Base-by-base conservation (phyloP, 2,888 invertebrate genomes). In the Rhodophaea formosa region DNA sequence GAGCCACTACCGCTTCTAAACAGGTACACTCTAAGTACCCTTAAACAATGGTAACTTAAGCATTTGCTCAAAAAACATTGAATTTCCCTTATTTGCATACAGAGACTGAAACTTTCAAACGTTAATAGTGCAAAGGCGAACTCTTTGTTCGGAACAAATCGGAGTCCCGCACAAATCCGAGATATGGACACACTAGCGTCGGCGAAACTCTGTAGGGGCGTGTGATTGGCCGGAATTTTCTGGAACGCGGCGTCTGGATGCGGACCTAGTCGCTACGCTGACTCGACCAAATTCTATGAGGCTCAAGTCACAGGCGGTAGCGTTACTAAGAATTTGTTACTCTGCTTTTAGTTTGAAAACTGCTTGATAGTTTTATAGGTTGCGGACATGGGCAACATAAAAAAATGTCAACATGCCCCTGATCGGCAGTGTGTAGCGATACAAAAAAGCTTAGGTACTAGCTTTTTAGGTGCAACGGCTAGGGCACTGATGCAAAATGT, bases 171-270 rank as follows among this genome's bases (percentile, higher is more conserved):
- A 51, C 51, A 7, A 42, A 53, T 10, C 53, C 7, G 45, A 16
- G 35, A 60, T 61, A 58, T 68, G 70, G 76, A 63, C 72, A 68
- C 71, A 67, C 60, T 68, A 71, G 65, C 65, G 47, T 51, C 63
- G 57, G 66, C 62, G 71, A 68, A 68, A 66, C 56, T 49, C 32
- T n/a, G 56, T 39, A 14, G 67, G 63, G 60, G 65, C 68, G 74
- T 72, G 79, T 81, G 80, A 80, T 82, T 81, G 78, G 70, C 70
- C 68, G 59, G 72, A 71, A 76, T 74, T 79, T 70, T 63, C 67
- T 71, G 67, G 72, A 70, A 72, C 66, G 65, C 69, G 61, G 70
- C 68, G 66, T 65, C 69, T 68, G 71, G 62, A 71, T 71, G 71
- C 69, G 71, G 72, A 71, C 68, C 56, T 51, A 42, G 49, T 49